These are phyloP conservation scores for Drosophila lowei DNA, from an alignment of 1,140 invertebrate species.

Conservation along the genomic window DNA sequence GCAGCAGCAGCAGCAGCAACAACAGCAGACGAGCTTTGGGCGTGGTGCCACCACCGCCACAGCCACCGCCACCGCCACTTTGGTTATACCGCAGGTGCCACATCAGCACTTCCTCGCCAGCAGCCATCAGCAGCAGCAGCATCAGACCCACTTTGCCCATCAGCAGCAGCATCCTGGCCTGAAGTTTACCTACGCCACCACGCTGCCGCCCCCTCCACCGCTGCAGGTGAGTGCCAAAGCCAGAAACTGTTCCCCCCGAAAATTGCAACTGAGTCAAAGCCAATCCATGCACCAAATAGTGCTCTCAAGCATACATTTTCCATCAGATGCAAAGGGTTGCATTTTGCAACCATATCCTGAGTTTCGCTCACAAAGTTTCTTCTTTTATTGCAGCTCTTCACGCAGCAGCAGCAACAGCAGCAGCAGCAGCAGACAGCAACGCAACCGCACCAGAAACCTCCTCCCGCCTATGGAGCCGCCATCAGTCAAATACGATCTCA, in stretches of 20 bases:
- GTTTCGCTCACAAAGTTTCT: background rate
- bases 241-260: too few relatives aligned
- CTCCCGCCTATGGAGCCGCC: slow-evolving; percentile 80
- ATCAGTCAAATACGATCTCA: slow-evolving; percentile 83
- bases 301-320: too few relatives aligned
- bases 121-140: slow-evolving; percentile 32
- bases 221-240: slow-evolving; percentile 60
- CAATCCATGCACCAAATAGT: too few relatives aligned
- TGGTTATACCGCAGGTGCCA: slow-evolving; percentile 67
- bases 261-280: too few relatives aligned
- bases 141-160: slow-evolving; percentile 56
- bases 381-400: slow-evolving; percentile 55
- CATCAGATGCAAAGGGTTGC: too few relatives aligned
- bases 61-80: slow-evolving; percentile 23
- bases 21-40: slow-evolving; percentile 43
- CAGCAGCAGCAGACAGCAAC: slow-evolving; percentile 40
- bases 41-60: slow-evolving; percentile 39
- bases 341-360: too few relatives aligned
- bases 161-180: slow-evolving; percentile 56
- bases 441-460: slow-evolving; percentile 77
- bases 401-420: slow-evolving; percentile 54
- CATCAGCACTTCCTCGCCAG: slow-evolving; percentile 63
- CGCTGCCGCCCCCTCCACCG: slow-evolving; percentile 74
- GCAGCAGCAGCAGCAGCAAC: slow-evolving; percentile 48
- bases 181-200: slow-evolving; percentile 65